A percentile compares a stretch with the other conserved stretches of the same genome.
Evolutionary conservation across 2,888 invertebrate species (phyloP).

Genomic region (Creontiades dilutus): DNA sequence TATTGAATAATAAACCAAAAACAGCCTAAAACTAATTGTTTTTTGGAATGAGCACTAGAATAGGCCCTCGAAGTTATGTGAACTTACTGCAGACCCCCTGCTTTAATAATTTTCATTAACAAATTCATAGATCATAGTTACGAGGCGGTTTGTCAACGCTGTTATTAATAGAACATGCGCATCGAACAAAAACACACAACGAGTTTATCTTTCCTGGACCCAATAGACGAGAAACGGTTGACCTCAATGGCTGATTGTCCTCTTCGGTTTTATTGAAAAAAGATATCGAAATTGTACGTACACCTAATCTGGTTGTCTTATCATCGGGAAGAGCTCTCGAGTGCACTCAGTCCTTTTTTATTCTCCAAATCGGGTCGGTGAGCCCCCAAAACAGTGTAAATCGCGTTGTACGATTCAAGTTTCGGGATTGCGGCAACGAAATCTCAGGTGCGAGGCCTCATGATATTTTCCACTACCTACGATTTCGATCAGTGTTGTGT

Average conservation of each 20-base stretch:
- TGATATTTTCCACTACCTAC: too few relatives aligned
- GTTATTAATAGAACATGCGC: conserved; percentile 7
- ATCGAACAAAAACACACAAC: not conserved
- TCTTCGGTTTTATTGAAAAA: not conserved
- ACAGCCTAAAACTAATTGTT: too few relatives aligned
- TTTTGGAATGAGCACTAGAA: too few relatives aligned
- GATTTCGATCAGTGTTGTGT: too few relatives aligned
- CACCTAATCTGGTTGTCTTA: conserved; percentile 3
- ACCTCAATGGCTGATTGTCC: conserved; percentile 19
- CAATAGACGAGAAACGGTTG: not conserved
- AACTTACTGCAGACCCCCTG: too few relatives aligned
- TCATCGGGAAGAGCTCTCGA: not conserved
- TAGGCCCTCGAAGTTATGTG: too few relatives aligned
- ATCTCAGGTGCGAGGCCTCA: not conserved
- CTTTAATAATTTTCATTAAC: too few relatives aligned
- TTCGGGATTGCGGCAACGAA: not conserved
- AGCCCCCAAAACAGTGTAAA: not conserved
- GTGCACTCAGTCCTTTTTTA: conserved; percentile 20
- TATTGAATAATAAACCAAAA: too few relatives aligned
- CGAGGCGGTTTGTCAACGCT: not conserved
- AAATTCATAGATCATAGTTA: too few relatives aligned
- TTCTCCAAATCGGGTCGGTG: not conserved
- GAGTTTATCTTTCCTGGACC: not conserved
- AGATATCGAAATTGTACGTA: not conserved
- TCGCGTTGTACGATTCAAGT: not conserved